phyloP scores from a whole-genome alignment of 2,797 vertebrate genomes.

The Poeciliopsis infans region DNA sequence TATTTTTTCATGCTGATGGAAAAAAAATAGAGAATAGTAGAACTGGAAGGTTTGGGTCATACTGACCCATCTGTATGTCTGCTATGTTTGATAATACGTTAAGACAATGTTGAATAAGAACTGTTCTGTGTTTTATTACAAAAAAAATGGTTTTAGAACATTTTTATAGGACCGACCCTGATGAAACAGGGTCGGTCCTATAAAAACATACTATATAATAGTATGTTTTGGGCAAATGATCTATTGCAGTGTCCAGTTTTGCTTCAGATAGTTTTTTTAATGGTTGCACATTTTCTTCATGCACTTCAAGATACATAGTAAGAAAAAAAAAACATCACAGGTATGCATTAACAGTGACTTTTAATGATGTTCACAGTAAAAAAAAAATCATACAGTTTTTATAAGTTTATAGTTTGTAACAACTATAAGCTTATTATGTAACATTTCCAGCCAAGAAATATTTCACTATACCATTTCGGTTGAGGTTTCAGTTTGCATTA shows the following conservation, averaged over 20 bases:
- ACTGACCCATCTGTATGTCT: constrained; percentile 51
- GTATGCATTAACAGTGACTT: background rate
- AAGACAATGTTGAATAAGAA: constrained; percentile 5
- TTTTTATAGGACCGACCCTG: background rate
- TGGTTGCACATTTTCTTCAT: background rate
- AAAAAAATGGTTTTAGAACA: background rate
- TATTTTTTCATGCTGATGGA: background rate
- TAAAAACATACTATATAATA: too few relatives aligned
- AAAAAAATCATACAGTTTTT: background rate
- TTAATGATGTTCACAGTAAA: background rate
- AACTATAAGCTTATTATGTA: background rate
- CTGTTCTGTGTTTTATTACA: background rate
- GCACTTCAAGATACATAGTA: background rate
- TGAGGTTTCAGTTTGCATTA: background rate
- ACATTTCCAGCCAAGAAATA: background rate
- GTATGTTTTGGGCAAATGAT: background rate
- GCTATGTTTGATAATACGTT: constrained; percentile 44
- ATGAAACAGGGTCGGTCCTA: too few relatives aligned
- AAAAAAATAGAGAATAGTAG: constrained; percentile 20
- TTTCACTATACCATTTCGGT: background rate
- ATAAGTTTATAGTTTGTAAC: background rate
- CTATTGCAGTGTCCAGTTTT: background rate
- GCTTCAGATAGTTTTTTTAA: background rate
- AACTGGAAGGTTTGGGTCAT: constrained; percentile 54
- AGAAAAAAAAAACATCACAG: background rate